Conservation (phyloP, 35 echinoderm and acorn worm genomes). For the Amphiura filiformis region DNA sequence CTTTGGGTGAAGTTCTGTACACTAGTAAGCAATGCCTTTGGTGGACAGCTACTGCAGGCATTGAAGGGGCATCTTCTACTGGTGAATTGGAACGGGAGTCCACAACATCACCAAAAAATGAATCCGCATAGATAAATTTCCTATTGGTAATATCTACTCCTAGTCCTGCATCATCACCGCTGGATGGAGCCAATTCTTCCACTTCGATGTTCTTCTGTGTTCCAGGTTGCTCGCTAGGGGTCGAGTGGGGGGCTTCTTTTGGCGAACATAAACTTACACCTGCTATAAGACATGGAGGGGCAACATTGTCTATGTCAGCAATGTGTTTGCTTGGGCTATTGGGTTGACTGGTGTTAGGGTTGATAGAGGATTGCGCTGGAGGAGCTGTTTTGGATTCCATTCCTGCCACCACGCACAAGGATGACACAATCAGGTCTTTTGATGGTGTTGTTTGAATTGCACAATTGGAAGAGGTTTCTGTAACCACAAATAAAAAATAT, state of each 20-base stretch:
- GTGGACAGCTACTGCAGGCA: neutral
- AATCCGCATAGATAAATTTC: slow-evolving; percentile 37
- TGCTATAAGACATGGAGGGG: slow-evolving; percentile 38
- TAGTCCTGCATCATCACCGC: slow-evolving; percentile 44
- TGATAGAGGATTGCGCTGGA: neutral
- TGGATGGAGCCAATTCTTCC: neutral
- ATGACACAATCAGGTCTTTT: slow-evolving; percentile 31
- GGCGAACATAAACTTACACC: slow-evolving; percentile 54
- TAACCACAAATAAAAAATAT: too few relatives aligned
- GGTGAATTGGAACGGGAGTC: neutral
- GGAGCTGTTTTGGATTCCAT: slow-evolving; percentile 1
- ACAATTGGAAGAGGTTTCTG: neutral
- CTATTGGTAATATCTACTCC: slow-evolving; percentile 36
- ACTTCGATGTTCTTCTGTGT: neutral
- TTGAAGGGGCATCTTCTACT: neutral
- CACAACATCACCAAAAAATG: slow-evolving; percentile 47
- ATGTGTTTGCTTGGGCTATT: slow-evolving; percentile 12
- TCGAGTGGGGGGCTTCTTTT: neutral
- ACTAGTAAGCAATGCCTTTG: slow-evolving; percentile 37
- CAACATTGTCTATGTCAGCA: neutral
- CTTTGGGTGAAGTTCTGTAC: slow-evolving; percentile 26
- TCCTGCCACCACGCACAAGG: slow-evolving; percentile 31
- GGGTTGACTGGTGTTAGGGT: slow-evolving; percentile 1
- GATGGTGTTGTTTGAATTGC: neutral
- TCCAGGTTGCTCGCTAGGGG: neutral